Percentiles rank a stretch among this genome's conserved stretches.
These are phyloP conservation scores for Parnassius mnemosyne DNA, from an alignment of 2,888 invertebrate species.

Conservation along the genomic window DNA sequence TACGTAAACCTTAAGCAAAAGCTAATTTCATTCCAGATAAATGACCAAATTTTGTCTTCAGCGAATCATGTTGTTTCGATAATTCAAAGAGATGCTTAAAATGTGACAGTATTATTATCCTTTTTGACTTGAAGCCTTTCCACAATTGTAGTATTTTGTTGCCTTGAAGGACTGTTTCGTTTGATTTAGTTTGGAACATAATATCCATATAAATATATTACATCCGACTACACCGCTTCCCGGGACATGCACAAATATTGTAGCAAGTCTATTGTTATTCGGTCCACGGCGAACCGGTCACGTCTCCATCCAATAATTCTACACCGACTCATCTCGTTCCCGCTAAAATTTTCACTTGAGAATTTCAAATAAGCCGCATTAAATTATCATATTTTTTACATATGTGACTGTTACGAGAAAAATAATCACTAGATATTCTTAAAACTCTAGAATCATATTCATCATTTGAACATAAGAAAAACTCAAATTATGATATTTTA, in stretches of 20 bases:
- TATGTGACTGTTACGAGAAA: slow-evolving; percentile 2
- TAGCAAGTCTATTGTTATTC: slow-evolving; percentile 61
- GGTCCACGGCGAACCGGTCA: slow-evolving; percentile 57
- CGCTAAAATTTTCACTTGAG: slow-evolving; percentile 66
- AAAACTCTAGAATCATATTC: no score
- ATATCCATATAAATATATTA: slow-evolving; percentile 5
- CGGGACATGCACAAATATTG: slow-evolving; percentile 43
- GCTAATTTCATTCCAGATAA: no score
- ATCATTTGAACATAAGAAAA: no score
- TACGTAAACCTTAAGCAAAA: no score
- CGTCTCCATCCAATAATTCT: slow-evolving; percentile 72
- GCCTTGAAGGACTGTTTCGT: slow-evolving; percentile 10
- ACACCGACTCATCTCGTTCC: slow-evolving; percentile 62
- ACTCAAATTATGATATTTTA: no score
- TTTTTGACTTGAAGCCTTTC: not conserved
- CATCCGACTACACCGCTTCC: slow-evolving; percentile 7
- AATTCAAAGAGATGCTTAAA: no score
- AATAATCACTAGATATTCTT: no score
- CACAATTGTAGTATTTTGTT: slow-evolving; percentile 7
- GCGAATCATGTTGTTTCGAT: no score
- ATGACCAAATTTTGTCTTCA: no score
- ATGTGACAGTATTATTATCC: not conserved
- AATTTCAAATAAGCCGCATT: slow-evolving; percentile 62
- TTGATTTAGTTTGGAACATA: slow-evolving; percentile 22
- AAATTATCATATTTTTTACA: slow-evolving; percentile 31